phyloP scores from a whole-genome alignment of 1,140 invertebrate genomes.

The Apis mellifera region DNA sequence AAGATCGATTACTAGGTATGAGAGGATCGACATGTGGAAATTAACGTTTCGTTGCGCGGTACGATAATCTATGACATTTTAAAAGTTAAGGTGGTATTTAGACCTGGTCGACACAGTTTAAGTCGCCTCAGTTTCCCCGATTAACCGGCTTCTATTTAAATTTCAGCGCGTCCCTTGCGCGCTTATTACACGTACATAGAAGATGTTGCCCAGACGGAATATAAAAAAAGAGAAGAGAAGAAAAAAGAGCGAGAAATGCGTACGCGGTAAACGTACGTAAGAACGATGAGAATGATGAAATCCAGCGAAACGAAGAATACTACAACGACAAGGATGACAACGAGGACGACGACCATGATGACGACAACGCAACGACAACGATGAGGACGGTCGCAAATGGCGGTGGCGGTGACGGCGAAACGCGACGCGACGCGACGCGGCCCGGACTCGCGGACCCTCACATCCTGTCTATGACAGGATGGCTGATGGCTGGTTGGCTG shows the following conservation, averaged over 20 bases:
- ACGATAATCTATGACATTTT: conserved; percentile 19
- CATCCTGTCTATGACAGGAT: conserved; percentile 79
- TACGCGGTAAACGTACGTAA: conserved; percentile 39
- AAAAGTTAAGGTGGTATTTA: conserved; percentile 14
- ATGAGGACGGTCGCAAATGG: conserved; percentile 22
- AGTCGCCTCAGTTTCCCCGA: background rate
- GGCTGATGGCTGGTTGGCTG: conserved; percentile 70
- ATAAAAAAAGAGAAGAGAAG: background rate
- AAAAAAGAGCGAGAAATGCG: background rate
- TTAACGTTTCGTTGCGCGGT: conserved; percentile 25
- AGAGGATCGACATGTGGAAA: conserved; percentile 40
- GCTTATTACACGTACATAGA: background rate
- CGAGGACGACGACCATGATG: conserved; percentile 66
- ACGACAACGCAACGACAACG: conserved; percentile 28
- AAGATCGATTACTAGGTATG: conserved; percentile 39
- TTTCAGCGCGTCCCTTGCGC: background rate
- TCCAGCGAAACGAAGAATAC: background rate
- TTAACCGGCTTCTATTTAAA: conserved; percentile 16
- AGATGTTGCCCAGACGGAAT: background rate
- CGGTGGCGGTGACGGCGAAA: conserved; percentile 35
- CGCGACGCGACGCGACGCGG: conserved; percentile 54
- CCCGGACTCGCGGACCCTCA: conserved; percentile 76
- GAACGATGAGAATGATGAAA: background rate
- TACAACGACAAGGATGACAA: conserved; percentile 13
- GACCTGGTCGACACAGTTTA: background rate